A percentile compares a stretch with the other conserved stretches of the same genome.
Conservation (phyloP, 2,888 invertebrate species). For the Epinotia ramella region DNA sequence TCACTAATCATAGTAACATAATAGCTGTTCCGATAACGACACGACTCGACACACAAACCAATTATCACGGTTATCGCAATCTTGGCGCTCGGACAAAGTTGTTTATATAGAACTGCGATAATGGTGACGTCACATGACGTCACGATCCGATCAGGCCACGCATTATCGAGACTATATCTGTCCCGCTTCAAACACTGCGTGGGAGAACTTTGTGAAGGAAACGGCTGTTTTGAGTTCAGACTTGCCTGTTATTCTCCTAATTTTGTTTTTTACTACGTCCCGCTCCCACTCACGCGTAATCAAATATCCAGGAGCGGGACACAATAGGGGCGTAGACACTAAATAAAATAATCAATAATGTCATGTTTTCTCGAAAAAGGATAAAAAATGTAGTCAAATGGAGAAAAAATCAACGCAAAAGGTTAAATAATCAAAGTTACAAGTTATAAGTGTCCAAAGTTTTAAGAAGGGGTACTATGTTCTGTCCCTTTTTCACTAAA, state of each 20-base stretch:
- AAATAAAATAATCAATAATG: no score
- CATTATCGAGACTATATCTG: not conserved
- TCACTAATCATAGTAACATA: not conserved
- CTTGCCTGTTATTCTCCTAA: not conserved
- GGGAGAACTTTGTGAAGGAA: not conserved
- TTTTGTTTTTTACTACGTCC: not conserved
- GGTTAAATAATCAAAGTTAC: no score
- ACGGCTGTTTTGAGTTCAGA: not conserved
- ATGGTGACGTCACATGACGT: constrained; percentile 30
- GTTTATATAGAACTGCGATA: constrained; percentile 31
- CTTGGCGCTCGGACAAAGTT: constrained; percentile 6
- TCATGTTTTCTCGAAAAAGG: no score
- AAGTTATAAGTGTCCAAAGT: no score
- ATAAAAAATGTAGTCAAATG: no score
- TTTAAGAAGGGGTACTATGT: no score
- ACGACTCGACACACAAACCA: not conserved
- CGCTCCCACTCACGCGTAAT: constrained; percentile 4
- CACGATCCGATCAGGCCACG: constrained; percentile 3
- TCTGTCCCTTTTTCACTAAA: no score
- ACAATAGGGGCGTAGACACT: no score
- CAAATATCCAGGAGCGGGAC: not conserved
- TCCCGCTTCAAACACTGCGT: not conserved
- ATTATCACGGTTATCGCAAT: constrained; percentile 8
- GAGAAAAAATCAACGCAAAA: no score
- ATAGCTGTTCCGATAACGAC: not conserved